Conservation (phyloP, 2,797 vertebrate genomes). For the Chaenodraco wilsoni region DNA sequence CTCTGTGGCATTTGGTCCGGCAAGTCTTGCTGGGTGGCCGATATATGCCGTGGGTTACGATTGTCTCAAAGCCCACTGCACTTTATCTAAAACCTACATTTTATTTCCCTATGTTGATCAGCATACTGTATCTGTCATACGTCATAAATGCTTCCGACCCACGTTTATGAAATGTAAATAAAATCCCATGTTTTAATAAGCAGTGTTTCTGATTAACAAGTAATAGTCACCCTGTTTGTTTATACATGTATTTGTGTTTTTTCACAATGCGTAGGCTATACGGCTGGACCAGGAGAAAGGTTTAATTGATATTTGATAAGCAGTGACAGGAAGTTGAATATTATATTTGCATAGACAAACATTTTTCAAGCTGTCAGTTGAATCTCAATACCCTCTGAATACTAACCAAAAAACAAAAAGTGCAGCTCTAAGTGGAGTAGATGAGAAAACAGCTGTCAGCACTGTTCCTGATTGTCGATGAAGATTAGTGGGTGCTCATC, state of each 20-base stretch:
- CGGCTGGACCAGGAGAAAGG: background rate
- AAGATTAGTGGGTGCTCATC: constrained; percentile 28
- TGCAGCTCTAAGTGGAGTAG: constrained; percentile 12
- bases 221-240: background rate
- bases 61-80: no score
- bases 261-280: background rate
- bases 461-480: constrained; percentile 21
- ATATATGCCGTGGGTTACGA: no score
- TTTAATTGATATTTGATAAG: constrained; percentile 22
- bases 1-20: no score
- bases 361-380: background rate
- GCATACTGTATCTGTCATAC: no score
- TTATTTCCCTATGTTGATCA: no score
- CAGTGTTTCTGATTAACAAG: background rate
- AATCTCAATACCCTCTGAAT: constrained; percentile 9
- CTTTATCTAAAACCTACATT: no score
- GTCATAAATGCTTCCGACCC: no score
- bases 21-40: no score
- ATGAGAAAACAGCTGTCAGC: constrained; percentile 24
- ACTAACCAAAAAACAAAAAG: background rate
- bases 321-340: background rate
- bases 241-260: background rate
- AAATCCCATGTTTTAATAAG: no score
- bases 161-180: no score
- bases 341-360: background rate